Evolutionary conservation across 2,113 vertebrate genomes (phyloP).

Genomic region (Tragelaphus scriptus): DNA sequence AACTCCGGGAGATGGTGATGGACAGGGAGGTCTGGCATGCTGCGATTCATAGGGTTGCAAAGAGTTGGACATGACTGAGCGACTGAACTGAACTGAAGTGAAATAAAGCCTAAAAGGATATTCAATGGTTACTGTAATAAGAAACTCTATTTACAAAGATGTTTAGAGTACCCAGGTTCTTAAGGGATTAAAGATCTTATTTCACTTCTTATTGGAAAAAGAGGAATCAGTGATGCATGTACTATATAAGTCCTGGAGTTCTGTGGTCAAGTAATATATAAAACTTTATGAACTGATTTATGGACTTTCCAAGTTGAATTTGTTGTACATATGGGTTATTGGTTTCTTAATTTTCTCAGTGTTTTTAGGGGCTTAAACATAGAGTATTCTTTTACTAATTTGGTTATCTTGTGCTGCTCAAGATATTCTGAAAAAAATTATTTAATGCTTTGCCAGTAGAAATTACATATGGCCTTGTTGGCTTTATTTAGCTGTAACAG

Average conservation of each 20-base stretch:
- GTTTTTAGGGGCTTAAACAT: neutral
- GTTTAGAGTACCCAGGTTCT: neutral
- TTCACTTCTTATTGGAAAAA: slow-evolving; percentile 7
- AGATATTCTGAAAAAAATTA: neutral
- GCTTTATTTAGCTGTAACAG: neutral
- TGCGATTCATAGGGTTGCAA: too few relatives aligned
- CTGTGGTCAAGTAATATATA: neutral
- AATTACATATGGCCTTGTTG: neutral
- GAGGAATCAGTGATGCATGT: neutral
- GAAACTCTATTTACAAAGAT: slow-evolving; percentile 37
- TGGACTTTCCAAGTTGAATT: neutral
- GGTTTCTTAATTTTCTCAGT: neutral
- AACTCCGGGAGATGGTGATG: too few relatives aligned
- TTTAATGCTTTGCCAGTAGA: neutral
- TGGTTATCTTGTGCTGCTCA: neutral
- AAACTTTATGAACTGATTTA: slow-evolving; percentile 42
- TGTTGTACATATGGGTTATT: neutral
- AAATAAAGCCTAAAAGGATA: neutral
- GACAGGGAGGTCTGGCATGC: too few relatives aligned
- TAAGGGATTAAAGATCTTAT: neutral
- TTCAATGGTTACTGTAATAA: neutral
- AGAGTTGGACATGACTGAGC: too few relatives aligned
- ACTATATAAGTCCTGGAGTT: neutral
- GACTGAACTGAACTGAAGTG: too few relatives aligned
- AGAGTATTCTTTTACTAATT: slow-evolving; percentile 27